phyloP scores from a whole-genome alignment of 2,888 invertebrate genomes.

The Drosophila bunnanda region DNA sequence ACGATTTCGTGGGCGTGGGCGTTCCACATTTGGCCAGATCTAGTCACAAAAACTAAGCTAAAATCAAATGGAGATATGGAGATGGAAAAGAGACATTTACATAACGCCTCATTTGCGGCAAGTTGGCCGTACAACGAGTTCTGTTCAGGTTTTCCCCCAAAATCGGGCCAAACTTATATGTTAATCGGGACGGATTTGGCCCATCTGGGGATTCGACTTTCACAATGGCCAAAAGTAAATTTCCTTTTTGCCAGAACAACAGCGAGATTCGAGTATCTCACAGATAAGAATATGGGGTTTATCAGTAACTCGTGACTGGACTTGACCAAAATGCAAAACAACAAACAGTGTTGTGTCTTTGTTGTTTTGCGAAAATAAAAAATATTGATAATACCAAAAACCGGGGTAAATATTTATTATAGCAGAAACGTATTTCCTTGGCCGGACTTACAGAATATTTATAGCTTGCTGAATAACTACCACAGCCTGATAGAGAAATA shows the following conservation, averaged over 20 bases:
- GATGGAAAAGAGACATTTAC: conserved; percentile 31
- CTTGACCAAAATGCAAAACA: conserved; percentile 39
- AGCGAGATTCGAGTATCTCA: conserved; percentile 31
- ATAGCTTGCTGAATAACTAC: background rate
- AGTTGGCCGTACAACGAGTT: conserved; percentile 54
- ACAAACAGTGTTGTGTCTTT: conserved; percentile 28
- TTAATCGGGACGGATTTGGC: conserved; percentile 16
- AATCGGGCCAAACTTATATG: conserved; percentile 40
- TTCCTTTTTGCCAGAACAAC: conserved; percentile 34
- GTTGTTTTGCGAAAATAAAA: conserved; percentile 23
- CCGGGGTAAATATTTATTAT: conserved; percentile 24
- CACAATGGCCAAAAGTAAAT: conserved; percentile 37
- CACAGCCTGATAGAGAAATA: background rate
- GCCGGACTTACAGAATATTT: background rate
- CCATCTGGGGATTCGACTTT: conserved; percentile 29
- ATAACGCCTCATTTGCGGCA: conserved; percentile 49
- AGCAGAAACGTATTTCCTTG: conserved; percentile 20
- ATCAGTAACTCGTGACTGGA: conserved; percentile 49
- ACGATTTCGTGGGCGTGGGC: conserved; percentile 34
- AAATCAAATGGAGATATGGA: conserved; percentile 24
- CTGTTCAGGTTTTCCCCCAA: conserved; percentile 50
- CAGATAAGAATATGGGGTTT: conserved; percentile 33
- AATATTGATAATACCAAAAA: conserved; percentile 23
- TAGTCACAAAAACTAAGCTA: conserved; percentile 40
- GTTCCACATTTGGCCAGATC: conserved; percentile 43